These are phyloP conservation scores for Caenorhabditis sinica DNA, from an alignment of 2,888 invertebrate species.

Conservation along the genomic window DNA sequence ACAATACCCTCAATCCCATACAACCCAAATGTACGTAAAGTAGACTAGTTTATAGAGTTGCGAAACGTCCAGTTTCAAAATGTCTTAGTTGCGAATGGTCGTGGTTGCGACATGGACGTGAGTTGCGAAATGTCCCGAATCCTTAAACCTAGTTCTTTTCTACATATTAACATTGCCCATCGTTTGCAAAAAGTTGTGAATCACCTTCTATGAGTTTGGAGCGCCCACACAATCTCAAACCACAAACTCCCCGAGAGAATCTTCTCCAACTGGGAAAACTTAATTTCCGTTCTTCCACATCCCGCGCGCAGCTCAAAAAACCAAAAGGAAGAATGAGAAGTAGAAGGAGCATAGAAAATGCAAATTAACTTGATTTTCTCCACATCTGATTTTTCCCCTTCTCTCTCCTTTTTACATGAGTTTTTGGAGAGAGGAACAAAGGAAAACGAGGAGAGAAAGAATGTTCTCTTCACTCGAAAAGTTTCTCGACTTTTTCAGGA, in stretches of 20 bases:
- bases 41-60: too few relatives aligned
- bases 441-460: constrained; percentile 4
- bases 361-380: constrained; percentile 47
- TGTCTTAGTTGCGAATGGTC: too few relatives aligned
- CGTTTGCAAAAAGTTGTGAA: too few relatives aligned
- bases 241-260: neutral
- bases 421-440: neutral
- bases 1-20: too few relatives aligned
- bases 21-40: too few relatives aligned
- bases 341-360: constrained; percentile 25
- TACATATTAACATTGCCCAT: too few relatives aligned
- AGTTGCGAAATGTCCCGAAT: too few relatives aligned
- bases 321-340: neutral
- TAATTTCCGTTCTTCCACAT: constrained; percentile 49
- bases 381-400: neutral
- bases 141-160: too few relatives aligned
- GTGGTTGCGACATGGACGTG: too few relatives aligned
- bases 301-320: neutral
- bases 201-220: neutral
- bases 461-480: neutral
- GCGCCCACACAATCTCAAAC: neutral
- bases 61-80: too few relatives aligned
- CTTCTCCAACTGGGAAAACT: constrained; percentile 19
- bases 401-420: constrained; percentile 6
- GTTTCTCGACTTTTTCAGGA: constrained; percentile 5